Percentiles rank a stretch among this genome's conserved stretches.
Conservation (phyloP, 2,113 vertebrate species). For the Synodontis membranacea region DNA sequence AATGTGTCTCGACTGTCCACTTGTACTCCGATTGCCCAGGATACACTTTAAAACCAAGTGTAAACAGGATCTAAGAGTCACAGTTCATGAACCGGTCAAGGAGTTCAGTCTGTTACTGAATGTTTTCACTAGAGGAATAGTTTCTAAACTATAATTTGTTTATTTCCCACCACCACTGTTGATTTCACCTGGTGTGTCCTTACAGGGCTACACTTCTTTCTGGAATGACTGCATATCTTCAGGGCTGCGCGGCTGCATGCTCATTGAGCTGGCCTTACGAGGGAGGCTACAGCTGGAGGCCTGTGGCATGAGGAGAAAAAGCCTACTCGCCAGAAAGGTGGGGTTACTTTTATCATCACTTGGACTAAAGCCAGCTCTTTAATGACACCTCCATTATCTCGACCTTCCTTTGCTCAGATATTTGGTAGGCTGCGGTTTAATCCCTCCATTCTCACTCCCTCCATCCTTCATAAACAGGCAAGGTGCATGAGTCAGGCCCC, state of each 20-base stretch:
- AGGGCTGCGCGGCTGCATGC: constrained; percentile 92
- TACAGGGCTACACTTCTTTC: constrained; percentile 94
- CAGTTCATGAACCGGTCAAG: background rate
- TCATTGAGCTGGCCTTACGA: constrained; percentile 89
- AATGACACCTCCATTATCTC: background rate
- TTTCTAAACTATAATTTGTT: background rate
- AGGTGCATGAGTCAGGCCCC: background rate
- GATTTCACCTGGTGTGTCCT: background rate
- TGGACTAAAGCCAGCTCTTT: background rate
- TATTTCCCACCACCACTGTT: background rate
- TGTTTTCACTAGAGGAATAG: background rate
- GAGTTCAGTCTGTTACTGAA: background rate
- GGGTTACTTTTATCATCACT: background rate
- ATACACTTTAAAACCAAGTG: no score
- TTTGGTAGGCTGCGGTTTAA: background rate
- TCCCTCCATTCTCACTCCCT: background rate
- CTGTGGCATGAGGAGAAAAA: constrained; percentile 93
- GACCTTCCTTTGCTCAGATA: background rate
- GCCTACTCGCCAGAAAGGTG: constrained; percentile 91
- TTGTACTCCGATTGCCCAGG: no score
- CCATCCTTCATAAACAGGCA: background rate
- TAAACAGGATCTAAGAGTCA: background rate
- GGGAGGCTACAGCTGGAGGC: constrained; percentile 89
- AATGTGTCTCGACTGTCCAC: no score
- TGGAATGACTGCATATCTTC: constrained; percentile 99